phyloP scores from a whole-genome alignment of 2,113 vertebrate genomes.

The Saimiri boliviensis region DNA sequence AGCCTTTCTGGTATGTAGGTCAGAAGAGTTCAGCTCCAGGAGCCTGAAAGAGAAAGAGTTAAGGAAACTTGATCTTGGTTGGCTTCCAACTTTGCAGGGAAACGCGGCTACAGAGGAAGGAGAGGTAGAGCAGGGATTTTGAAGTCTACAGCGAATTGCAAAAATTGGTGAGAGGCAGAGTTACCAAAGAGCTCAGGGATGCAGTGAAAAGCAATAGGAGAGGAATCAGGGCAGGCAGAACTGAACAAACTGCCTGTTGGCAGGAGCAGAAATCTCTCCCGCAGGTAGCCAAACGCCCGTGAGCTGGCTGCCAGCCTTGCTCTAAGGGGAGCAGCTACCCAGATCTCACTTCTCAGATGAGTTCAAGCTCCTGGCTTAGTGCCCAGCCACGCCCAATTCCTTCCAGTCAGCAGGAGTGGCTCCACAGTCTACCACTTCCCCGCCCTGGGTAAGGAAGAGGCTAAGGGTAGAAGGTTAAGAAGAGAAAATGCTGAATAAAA shows the following conservation, averaged over 20 bases:
- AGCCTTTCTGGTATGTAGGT: background rate
- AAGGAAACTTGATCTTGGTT: conserved; percentile 41
- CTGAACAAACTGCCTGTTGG: conserved; percentile 55
- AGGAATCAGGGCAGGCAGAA: background rate
- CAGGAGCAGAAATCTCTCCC: background rate
- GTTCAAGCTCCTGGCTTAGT: conserved; percentile 38
- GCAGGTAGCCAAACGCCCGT: background rate
- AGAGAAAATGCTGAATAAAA: conserved; percentile 34
- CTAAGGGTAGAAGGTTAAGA: background rate
- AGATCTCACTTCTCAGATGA: conserved; percentile 40
- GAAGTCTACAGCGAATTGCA: conserved; percentile 8
- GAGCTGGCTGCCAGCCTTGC: conserved; percentile 16
- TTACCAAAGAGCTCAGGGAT: background rate
- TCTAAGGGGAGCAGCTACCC: background rate
- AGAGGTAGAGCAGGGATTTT: background rate
- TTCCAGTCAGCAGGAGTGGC: conserved; percentile 49
- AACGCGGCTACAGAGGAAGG: background rate
- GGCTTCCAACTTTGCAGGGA: background rate
- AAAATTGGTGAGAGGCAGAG: background rate
- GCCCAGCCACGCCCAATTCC: conserved; percentile 42
- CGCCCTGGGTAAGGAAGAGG: background rate
- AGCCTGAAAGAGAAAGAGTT: background rate
- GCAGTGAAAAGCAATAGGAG: background rate
- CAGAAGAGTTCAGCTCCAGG: background rate
- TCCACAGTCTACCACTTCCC: background rate